Evolutionary conservation across 2,797 vertebrate species (phyloP).

Genomic region (Clarias fuscus): DNA sequence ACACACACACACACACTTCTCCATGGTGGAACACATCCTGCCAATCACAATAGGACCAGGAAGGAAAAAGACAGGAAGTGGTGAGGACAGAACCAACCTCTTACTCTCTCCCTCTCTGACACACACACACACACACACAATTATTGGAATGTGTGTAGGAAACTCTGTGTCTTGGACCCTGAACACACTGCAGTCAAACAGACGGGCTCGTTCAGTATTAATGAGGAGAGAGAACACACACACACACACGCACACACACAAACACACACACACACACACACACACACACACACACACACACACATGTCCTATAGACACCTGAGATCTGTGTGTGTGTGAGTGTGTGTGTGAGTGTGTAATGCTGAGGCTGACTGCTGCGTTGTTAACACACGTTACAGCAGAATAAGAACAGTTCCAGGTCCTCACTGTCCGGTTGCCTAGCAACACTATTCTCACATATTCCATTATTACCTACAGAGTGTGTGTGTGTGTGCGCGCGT

Average conservation of each 20-base stretch:
- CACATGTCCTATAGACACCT: no score
- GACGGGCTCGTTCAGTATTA: no score
- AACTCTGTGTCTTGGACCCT: background rate
- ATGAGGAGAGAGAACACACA: no score
- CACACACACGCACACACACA: no score
- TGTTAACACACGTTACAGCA: background rate
- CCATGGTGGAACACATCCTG: background rate
- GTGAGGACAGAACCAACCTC: background rate
- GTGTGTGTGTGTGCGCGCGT: slow-evolving; percentile 24
- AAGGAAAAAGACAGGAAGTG: background rate
- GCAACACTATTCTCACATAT: background rate
- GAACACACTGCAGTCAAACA: background rate
- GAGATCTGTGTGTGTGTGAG: no score
- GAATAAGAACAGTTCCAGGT: background rate
- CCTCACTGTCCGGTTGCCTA: background rate
- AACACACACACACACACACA: no score
- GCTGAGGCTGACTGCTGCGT: no score
- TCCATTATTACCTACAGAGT: background rate
- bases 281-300: no score
- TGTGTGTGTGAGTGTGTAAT: no score
- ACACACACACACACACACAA: background rate
- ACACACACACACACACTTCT: background rate
- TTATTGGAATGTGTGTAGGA: background rate
- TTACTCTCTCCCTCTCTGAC: background rate
- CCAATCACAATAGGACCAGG: background rate